Conservation (phyloP, 1,140 invertebrate genomes). For the Campoletis sonorensis region DNA sequence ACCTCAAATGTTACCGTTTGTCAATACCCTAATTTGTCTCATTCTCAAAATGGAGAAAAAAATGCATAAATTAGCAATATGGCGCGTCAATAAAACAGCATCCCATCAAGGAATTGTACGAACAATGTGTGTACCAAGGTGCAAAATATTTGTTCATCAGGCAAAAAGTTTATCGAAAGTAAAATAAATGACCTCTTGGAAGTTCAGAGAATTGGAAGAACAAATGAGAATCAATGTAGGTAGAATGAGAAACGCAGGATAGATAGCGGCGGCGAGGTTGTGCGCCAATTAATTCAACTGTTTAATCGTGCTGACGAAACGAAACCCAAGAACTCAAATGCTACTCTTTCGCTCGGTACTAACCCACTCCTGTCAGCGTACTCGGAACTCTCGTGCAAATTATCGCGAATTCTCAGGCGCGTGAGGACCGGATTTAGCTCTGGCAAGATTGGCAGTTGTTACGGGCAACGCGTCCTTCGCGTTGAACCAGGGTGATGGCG, state of each 20-base stretch:
- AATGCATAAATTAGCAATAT: too few relatives aligned
- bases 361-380: constrained; percentile 26
- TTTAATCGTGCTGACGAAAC: constrained; percentile 74
- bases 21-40: constrained; percentile 3
- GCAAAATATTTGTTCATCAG: too few relatives aligned
- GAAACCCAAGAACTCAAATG: constrained; percentile 64
- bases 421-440: constrained; percentile 51
- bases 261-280: constrained; percentile 40
- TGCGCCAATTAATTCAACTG: constrained; percentile 68
- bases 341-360: constrained; percentile 22
- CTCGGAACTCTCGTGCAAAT: constrained; percentile 61
- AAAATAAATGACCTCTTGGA: background rate
- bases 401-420: constrained; percentile 65
- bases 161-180: background rate
- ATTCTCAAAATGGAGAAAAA: too few relatives aligned
- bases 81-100: too few relatives aligned
- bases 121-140: too few relatives aligned
- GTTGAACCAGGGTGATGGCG: constrained; percentile 20
- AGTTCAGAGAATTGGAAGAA: background rate
- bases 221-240: constrained; percentile 19
- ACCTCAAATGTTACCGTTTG: background rate
- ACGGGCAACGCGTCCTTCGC: constrained; percentile 36
- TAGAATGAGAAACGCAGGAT: constrained; percentile 13
- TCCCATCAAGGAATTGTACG: background rate
- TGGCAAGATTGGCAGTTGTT: constrained; percentile 47